Conservation (phyloP, 2,888 invertebrate species). For the Cosmorhoe ocellata region DNA sequence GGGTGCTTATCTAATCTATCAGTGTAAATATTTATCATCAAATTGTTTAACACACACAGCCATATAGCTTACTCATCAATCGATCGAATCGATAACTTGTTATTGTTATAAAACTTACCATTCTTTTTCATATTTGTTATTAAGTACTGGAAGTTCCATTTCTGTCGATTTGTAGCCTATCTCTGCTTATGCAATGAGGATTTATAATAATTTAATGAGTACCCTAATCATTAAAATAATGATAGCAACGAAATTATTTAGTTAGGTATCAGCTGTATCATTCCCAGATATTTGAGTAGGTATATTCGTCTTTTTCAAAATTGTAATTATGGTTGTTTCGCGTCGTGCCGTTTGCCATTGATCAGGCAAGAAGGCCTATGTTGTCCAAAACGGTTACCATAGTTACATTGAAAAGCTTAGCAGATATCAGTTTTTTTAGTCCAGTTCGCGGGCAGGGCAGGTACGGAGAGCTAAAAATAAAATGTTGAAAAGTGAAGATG, state of each 20-base stretch:
- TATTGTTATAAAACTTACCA: no score
- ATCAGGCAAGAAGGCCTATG: constrained; percentile 35
- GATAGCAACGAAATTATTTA: no score
- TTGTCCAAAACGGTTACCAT: constrained; percentile 66
- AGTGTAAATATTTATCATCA: constrained; percentile 4
- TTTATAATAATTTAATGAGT: no score
- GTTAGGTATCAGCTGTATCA: no score
- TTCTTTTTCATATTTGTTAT: no score
- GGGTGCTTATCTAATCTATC: constrained; percentile 3
- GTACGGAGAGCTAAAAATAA: constrained; percentile 8
- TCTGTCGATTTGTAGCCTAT: no score
- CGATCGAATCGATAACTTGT: not conserved
- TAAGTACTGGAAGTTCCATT: no score
- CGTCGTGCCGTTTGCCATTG: constrained; percentile 2
- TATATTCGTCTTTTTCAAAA: no score
- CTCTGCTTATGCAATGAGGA: no score
- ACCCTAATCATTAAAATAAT: no score
- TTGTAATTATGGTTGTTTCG: not conserved
- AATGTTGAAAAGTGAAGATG: constrained; percentile 34
- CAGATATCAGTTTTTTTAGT: constrained; percentile 37
- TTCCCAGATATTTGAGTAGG: no score
- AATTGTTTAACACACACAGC: constrained; percentile 6
- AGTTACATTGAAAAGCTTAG: constrained; percentile 75
- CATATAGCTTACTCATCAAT: constrained; percentile 10
- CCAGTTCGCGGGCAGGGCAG: constrained; percentile 27